These are phyloP conservation scores for Tenthredo scrophulariae DNA, from an alignment of 2,888 invertebrate genomes.

Conservation along the genomic window DNA sequence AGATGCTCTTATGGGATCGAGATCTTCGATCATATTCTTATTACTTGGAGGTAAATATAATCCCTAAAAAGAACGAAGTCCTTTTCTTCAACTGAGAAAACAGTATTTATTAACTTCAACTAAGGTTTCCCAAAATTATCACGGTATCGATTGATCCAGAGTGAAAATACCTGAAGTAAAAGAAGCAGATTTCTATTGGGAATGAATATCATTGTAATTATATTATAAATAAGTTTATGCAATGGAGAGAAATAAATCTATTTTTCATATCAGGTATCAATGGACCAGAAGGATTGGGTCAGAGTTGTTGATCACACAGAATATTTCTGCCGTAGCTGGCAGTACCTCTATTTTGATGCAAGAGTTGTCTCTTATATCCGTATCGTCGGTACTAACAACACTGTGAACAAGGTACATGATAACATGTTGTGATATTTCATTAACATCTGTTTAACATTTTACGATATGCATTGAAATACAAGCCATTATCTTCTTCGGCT, in stretches of 20 bases:
- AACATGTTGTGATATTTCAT: constrained; percentile 59
- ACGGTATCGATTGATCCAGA: neutral
- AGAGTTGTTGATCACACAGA: constrained; percentile 94
- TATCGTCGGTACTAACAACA: constrained; percentile 95
- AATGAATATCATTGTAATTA: neutral
- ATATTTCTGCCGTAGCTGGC: constrained; percentile 98
- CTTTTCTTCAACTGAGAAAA: neutral
- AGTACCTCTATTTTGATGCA: constrained; percentile 94
- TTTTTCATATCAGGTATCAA: constrained; percentile 83
- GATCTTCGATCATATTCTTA: constrained; percentile 94
- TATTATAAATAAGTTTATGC: neutral
- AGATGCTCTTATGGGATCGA: constrained; percentile 95
- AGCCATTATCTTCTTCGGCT: neutral
- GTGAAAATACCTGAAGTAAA: neutral
- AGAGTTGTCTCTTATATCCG: constrained; percentile 92
- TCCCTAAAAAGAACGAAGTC: neutral
- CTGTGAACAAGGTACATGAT: constrained; percentile 89
- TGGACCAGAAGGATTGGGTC: constrained; percentile 97
- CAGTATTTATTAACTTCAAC: neutral
- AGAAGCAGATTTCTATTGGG: neutral
- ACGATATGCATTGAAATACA: neutral
- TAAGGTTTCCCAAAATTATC: neutral
- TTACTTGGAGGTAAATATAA: constrained; percentile 84
- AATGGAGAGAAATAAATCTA: constrained; percentile 71
- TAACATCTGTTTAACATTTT: neutral